Percentiles rank a stretch among this genome's conserved stretches.
phyloP scores from a whole-genome alignment of 2,113 vertebrate species.

The Protomyctophum bolini region DNA sequence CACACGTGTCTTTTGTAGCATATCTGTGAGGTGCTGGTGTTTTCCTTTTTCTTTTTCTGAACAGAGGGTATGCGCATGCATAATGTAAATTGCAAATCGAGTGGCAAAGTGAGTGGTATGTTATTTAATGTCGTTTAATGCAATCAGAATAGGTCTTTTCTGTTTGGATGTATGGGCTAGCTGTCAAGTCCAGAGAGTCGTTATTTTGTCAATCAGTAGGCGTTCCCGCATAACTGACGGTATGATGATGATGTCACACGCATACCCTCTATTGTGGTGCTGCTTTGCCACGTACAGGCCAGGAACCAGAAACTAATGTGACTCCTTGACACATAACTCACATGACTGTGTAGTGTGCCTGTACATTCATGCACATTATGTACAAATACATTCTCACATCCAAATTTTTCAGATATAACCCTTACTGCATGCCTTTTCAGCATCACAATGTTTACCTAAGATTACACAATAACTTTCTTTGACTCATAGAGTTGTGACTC shows the following conservation, averaged over 20 bases:
- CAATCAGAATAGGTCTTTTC: too few relatives aligned
- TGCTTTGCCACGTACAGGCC: conserved; percentile 7
- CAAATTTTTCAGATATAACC: conserved; percentile 13
- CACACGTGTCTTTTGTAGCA: background rate
- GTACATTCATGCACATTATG: background rate
- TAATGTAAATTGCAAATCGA: too few relatives aligned
- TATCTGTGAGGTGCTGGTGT: background rate
- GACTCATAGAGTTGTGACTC: too few relatives aligned
- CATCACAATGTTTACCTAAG: background rate
- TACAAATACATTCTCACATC: background rate
- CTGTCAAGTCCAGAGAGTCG: too few relatives aligned
- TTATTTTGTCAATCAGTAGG: too few relatives aligned
- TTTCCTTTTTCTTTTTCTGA: background rate
- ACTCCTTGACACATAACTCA: conserved; percentile 15
- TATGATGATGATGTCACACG: too few relatives aligned
- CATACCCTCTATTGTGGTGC: background rate
- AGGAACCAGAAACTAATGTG: conserved; percentile 21
- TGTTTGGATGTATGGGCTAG: too few relatives aligned
- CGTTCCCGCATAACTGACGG: too few relatives aligned
- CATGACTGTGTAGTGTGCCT: background rate
- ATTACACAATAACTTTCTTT: too few relatives aligned
- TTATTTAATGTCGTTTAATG: too few relatives aligned
- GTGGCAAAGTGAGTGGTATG: too few relatives aligned
- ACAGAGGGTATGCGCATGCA: too few relatives aligned
- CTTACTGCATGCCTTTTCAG: conserved; percentile 32